A percentile compares a stretch with the other conserved stretches of the same genome.
These are phyloP conservation scores for Pararge aegeria DNA, from an alignment of 1,140 invertebrate species.

Conservation along the genomic window DNA sequence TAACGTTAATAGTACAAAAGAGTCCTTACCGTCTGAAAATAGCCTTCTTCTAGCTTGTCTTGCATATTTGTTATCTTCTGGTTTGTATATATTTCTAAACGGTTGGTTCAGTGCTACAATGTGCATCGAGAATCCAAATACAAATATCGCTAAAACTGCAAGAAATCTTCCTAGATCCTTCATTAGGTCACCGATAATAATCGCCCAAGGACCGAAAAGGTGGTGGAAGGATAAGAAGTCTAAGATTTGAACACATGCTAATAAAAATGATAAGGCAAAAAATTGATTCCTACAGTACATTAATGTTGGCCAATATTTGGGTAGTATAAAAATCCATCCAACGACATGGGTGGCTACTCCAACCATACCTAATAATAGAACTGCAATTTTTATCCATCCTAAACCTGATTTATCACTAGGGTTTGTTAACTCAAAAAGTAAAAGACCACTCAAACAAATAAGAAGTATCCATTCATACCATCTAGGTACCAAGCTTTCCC, in stretches of 20 bases:
- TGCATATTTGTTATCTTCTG: conserved; percentile 73
- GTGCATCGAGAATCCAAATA: conserved; percentile 99
- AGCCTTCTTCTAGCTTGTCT: conserved; percentile 77
- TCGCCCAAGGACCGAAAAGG: conserved; percentile 98
- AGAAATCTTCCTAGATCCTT: conserved; percentile 97
- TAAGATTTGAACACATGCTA: conserved; percentile 97
- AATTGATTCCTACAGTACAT: conserved; percentile 98
- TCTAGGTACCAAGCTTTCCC: conserved; percentile 86
- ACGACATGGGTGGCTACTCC: conserved; percentile 95
- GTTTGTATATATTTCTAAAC: conserved; percentile 85
- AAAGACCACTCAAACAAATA: conserved; percentile 96
- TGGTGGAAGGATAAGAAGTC: conserved; percentile 99
- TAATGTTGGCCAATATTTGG: conserved; percentile 88
- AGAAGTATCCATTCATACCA: conserved; percentile 98
- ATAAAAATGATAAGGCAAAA: conserved; percentile 95
- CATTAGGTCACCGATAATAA: conserved; percentile 94
- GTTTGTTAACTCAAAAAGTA: conserved; percentile 97
- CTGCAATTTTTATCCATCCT: conserved; percentile 95
- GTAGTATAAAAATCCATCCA: conserved; percentile 85
- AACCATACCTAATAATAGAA: conserved; percentile 94
- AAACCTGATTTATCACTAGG: conserved; percentile 96
- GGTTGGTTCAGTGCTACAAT: conserved; percentile 97
- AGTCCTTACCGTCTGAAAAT: conserved; percentile 88
- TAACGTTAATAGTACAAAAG: conserved; percentile 11
- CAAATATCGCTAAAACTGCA: conserved; percentile 97